Base-by-base conservation (phyloP, 1,140 invertebrate genomes). In the Heliothis subflexa region DNA sequence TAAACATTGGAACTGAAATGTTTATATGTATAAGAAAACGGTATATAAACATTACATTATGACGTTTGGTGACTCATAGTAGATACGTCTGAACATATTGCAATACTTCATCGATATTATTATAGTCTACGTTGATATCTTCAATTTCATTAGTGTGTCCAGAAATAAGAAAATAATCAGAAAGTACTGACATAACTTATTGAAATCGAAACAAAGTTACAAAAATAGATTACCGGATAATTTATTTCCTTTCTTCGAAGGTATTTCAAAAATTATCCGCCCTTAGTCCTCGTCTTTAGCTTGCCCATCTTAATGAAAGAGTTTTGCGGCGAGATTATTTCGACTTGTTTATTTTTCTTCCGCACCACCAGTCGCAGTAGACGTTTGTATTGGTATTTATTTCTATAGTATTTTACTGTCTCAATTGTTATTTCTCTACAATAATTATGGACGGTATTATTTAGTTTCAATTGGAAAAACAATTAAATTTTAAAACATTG, bases 221-320 rank as follows among this genome's bases (percentile, higher is more conserved):
- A 73, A 73, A 73, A 59, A 9, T 71, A 40, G n/a, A 73, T 73
- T 59, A 49, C 71, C 55, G 71, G 57, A 75, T 91, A 88, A 71
- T 75, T 64, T 75, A 47, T 75, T 75, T 75, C 49, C 59, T 75
- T 54, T 52, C 55, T 61, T 84, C 81, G 80, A 88, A 77, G 81
- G 79, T 79, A 84, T 84, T 80, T 78, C 79, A 78, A 80, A 82
- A 86, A 88, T 89, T 89, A 85, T 85, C 85, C 81, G 81, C 73
- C 83, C 79, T 84, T 82, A 81, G 87, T 83, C 82, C 82, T 77
- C 85, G 85, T 89, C 86, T 87, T 91, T 83, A 85, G 85, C 85
- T 84, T 83, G 78, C 82, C 81, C 85, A 72, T 89, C 86, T 87
- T 89, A 93, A 91, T 91, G 89, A 90, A 93, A 91, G 89, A 91